Percentiles rank a stretch among this genome's conserved stretches.
These are phyloP conservation scores for Exephanes ischioxanthus DNA, from an alignment of 2,888 invertebrate genomes.

Conservation along the genomic window DNA sequence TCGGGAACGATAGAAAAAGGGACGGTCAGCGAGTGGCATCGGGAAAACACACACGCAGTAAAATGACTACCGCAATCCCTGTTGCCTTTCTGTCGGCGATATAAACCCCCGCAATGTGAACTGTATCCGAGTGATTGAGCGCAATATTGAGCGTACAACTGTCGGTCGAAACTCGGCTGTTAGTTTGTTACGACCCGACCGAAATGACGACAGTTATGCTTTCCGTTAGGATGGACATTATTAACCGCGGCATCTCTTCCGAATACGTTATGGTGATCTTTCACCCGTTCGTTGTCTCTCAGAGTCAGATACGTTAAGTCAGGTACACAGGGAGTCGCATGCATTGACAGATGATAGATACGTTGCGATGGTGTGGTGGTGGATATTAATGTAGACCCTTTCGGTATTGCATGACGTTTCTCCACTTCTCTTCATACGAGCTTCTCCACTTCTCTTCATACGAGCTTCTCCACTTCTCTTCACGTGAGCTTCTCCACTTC, in stretches of 20 bases:
- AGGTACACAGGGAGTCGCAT: too few relatives aligned
- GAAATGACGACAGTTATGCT: background rate
- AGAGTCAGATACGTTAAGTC: background rate
- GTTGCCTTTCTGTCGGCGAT: background rate
- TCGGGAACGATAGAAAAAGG: background rate
- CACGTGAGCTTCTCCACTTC: too few relatives aligned
- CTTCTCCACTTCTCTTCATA: too few relatives aligned
- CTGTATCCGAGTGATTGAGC: slow-evolving; percentile 11
- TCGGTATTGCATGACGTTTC: too few relatives aligned
- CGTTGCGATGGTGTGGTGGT: too few relatives aligned
- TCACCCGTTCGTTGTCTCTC: background rate
- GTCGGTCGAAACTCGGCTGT: slow-evolving; percentile 2
- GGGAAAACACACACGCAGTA: slow-evolving; percentile 6
- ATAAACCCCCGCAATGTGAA: slow-evolving; percentile 4
- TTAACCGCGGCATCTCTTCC: background rate
- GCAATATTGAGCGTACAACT: slow-evolving; percentile 4
- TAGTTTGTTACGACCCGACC: background rate
- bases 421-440: too few relatives aligned
- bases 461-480: too few relatives aligned
- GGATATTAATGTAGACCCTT: too few relatives aligned
- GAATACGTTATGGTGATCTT: background rate
- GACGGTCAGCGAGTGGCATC: background rate
- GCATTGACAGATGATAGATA: too few relatives aligned
- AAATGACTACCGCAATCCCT: background rate
- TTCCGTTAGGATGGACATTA: background rate